A percentile compares a stretch with the other conserved stretches of the same genome.
These are phyloP conservation scores for Trochalopteron elliotii DNA, from an alignment of 2,113 vertebrate genomes.

Conservation along the genomic window DNA sequence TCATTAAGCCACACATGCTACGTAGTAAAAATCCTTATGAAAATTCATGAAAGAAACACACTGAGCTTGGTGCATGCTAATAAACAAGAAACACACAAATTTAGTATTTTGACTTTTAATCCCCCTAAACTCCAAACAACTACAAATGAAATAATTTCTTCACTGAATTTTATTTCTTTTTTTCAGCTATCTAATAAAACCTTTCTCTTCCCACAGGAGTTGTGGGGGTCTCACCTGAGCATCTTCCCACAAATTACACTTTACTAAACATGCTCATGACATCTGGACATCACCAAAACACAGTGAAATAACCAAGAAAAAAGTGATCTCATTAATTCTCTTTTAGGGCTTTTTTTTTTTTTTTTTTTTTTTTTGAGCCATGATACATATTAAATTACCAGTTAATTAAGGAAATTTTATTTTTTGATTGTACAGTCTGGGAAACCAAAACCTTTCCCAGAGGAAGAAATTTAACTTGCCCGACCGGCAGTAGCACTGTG, in stretches of 20 bases:
- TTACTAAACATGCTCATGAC: background rate
- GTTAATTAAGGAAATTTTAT: background rate
- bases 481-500: background rate
- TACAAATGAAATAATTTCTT: background rate
- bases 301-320: background rate
- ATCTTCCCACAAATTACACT: background rate
- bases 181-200: background rate
- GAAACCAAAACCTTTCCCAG: background rate
- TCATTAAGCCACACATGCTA: slow-evolving; percentile 79
- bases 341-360: background rate
- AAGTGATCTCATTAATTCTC: background rate
- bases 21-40: slow-evolving; percentile 79
- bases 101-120: slow-evolving; percentile 46
- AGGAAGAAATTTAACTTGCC: slow-evolving; percentile 9
- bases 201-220: background rate
- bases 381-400: background rate
- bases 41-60: slow-evolving; percentile 77
- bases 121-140: slow-evolving; percentile 22
- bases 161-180: background rate
- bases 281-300: background rate
- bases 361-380: background rate
- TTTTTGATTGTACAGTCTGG: background rate
- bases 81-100: slow-evolving; percentile 39
- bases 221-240: background rate
- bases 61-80: slow-evolving; percentile 63